Conservation (phyloP, 2,888 invertebrate species). For the Sarcophaga carnaria region DNA sequence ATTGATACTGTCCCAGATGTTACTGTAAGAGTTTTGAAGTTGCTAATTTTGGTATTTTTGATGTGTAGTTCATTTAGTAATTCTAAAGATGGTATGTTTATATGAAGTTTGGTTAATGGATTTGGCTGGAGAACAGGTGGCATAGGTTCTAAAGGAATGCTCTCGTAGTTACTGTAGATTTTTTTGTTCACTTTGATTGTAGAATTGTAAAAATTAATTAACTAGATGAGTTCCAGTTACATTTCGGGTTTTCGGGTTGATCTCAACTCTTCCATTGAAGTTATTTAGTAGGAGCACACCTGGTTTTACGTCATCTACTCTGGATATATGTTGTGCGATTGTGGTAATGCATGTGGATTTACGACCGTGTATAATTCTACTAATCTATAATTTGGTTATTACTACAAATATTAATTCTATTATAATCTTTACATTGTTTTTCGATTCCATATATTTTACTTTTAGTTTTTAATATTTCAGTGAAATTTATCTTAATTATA, state of each 20-base stretch:
- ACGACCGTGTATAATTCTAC: not conserved
- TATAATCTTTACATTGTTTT: slow-evolving; percentile 34
- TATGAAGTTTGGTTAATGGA: too few relatives aligned
- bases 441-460: slow-evolving; percentile 37
- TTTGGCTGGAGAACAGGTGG: too few relatives aligned
- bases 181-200: slow-evolving; percentile 9
- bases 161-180: slow-evolving; percentile 19
- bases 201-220: slow-evolving; percentile 18
- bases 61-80: too few relatives aligned
- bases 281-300: slow-evolving; percentile 28
- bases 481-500: slow-evolving; percentile 9
- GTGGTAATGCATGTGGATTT: slow-evolving; percentile 30
- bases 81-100: too few relatives aligned
- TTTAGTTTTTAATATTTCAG: slow-evolving; percentile 25
- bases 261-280: slow-evolving; percentile 15
- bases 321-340: slow-evolving; percentile 7
- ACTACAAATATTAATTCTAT: slow-evolving; percentile 35
- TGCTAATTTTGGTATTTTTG: too few relatives aligned
- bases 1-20: too few relatives aligned
- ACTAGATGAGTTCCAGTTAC: not conserved
- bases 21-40: too few relatives aligned
- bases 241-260: slow-evolving; percentile 14
- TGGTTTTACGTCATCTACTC: not conserved
- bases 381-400: slow-evolving; percentile 30
- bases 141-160: not conserved